Evolutionary conservation across 2,888 invertebrate genomes (phyloP), one percentile per base, ranked within the genome.

Genomic region (Acrobasis repandana): DNA sequence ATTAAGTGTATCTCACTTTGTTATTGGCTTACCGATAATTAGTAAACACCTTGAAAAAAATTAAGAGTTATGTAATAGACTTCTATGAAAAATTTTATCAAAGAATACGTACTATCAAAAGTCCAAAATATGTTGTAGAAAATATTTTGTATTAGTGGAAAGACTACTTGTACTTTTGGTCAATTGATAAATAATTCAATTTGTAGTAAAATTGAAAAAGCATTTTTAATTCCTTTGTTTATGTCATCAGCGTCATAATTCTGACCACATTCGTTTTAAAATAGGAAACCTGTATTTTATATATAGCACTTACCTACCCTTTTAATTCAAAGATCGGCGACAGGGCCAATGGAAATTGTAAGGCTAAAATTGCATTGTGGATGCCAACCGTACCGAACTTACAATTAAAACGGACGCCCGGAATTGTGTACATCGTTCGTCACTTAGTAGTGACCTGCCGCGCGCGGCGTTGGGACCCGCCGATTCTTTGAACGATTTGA

Each of bases 371-470:
- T 86, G 88, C 83, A 88, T 84, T 86, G 79, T 67, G 79, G 80
- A 70, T 74, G 73, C 68, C 74, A 69, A 71, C 79, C 71, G 74
- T 71, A 74, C 75, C 78, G 82, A 91, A 92, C 86, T 92, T 91
- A 85, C 90, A 92, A 93, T 93, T 91, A 92, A 92, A 92, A 92
- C 79, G 85, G 93, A 92, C 92, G 87, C 88, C 76, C 77, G 79
- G 86, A 92, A 92, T 92, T 92, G 90, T 85, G 80, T 86, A 93
- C 93, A 93, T 64, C 90, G 90, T 92, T 92, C 83, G 83, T 88
- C 90, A 91, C 92, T 93, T 93, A 93, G 86, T 72, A 64, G 68
- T 54, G 67, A 61, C 58, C 62, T 60, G 72, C 56, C 43, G 47
- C 60, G 48, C 51, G 56, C 61, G 56, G 57, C 61, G 49, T 50